phyloP scores from a whole-genome alignment of 2,888 invertebrate genomes.

The Lasioglossum zephyrum region DNA sequence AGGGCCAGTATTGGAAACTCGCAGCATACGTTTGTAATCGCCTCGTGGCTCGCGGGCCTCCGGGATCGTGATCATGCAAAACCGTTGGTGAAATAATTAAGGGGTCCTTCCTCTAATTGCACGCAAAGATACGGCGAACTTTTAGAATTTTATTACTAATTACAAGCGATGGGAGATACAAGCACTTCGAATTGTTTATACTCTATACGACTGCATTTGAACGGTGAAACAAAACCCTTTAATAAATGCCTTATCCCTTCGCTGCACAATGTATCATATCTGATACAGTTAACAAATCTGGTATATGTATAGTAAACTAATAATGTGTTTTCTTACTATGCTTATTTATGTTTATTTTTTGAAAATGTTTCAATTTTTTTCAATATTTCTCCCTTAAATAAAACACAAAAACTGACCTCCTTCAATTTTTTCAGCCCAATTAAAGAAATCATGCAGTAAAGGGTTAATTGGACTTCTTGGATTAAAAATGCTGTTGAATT shows the following conservation, averaged over 20 bases:
- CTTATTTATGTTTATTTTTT: no score
- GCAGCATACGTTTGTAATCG: constrained; percentile 17
- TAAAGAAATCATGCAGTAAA: no score
- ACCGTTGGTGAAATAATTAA: constrained; percentile 26
- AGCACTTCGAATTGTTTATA: background rate
- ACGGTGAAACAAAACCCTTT: background rate
- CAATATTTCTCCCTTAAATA: no score
- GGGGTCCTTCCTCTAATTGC: background rate
- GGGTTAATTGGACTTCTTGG: background rate
- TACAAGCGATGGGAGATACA: background rate
- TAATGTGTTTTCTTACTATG: no score
- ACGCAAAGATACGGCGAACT: background rate
- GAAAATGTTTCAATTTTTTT: no score
- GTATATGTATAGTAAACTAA: no score
- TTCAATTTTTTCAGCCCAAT: no score
- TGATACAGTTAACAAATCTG: no score
- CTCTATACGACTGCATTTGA: background rate
- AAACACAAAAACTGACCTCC: no score
- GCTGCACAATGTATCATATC: no score
- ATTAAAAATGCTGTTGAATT: background rate
- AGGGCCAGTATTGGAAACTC: constrained; percentile 41
- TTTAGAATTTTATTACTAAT: background rate
- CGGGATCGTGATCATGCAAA: background rate
- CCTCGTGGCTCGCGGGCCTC: background rate
- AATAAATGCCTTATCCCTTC: background rate